Base-by-base conservation (phyloP, 1,140 invertebrate genomes). In the Telenomus remus region DNA sequence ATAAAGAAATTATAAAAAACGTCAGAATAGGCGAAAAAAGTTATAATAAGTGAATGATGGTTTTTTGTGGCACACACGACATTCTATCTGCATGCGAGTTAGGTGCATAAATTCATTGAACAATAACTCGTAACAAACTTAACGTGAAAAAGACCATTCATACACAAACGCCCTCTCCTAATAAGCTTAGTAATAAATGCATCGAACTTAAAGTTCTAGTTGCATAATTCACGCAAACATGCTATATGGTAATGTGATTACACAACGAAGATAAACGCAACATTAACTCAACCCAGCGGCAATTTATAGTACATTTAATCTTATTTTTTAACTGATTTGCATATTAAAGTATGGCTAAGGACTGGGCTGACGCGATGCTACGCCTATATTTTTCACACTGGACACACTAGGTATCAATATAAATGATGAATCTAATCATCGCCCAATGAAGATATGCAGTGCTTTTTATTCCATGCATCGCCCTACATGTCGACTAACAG, bases 271-370 rank as follows among this genome's bases (percentile, higher is more conserved):
- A 75, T 75, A 75, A 69, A 57, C 72, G 64, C 60, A 75, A 75
- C 69, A 75, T 75, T 75, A 75, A 75, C 72, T 64, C 72, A 69
- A 69, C 59, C 19, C 72, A 64, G 64, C 72, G 59, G 69, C 60
- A 69, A 75, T 75, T 75, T 69, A 75, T 75, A 60, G 64, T 75
- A 59, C 72, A 69, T 69, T 75, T 75, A 75, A 75, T 75, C 72
- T 69, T 69, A 68, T 27, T 27, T 75, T 75, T 63, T 34, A n/a
- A 63, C 50, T 75, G 63, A 68, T 68, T 75, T 75, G 53, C 63
- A 68, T 68, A 59, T 56, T 61, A 63, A 60, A 74, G 46, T 68
- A 56, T 14, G 34, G 19, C 49, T 61, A 60, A 74, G 63, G 27
- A 51, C 56, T 14, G 13, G 33, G 16, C 27, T 54, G 43, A 15